Evolutionary conservation across 1,140 invertebrate species (phyloP).

Genomic region (Oedothorax gibbosus): DNA sequence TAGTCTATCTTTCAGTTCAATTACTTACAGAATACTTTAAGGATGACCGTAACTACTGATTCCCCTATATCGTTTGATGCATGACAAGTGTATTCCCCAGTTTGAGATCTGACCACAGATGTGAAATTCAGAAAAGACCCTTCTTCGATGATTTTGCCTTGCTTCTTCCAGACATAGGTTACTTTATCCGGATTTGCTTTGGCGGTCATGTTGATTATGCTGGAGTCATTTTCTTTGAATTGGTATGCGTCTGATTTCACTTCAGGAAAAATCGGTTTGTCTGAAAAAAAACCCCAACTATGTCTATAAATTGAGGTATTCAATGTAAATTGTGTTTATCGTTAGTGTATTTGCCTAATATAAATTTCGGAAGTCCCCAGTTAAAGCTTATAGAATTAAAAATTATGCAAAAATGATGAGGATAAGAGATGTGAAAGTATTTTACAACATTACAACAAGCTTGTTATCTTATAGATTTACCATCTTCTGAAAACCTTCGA

Average conservation of each 20-base stretch:
- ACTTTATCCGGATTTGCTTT: constrained; percentile 85
- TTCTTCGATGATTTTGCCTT: constrained; percentile 3
- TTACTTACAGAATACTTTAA: constrained; percentile 62
- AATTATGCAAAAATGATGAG: too few relatives aligned
- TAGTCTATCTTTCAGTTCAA: too few relatives aligned
- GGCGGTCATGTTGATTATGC: constrained; percentile 82
- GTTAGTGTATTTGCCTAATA: too few relatives aligned
- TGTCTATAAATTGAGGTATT: too few relatives aligned
- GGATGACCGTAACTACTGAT: constrained; percentile 29
- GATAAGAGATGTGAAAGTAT: too few relatives aligned
- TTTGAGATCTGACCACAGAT: constrained; percentile 27
- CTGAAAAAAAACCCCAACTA: constrained; percentile 68
- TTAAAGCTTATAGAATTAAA: too few relatives aligned
- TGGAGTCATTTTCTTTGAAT: constrained; percentile 86
- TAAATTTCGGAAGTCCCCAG: too few relatives aligned
- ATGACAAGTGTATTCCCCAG: constrained; percentile 60
- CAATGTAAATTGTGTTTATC: too few relatives aligned
- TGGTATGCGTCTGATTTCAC: constrained; percentile 68
- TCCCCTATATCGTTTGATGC: constrained; percentile 60
- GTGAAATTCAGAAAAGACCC: constrained; percentile 55
- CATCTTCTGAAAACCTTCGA: too few relatives aligned
- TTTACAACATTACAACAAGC: too few relatives aligned
- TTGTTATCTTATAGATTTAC: too few relatives aligned
- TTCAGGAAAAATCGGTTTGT: constrained; percentile 71
- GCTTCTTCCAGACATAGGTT: constrained; percentile 82